Percentiles rank a stretch among this genome's conserved stretches.
phyloP scores from a whole-genome alignment of 2,888 invertebrate species.

The Agrochola macilenta region DNA sequence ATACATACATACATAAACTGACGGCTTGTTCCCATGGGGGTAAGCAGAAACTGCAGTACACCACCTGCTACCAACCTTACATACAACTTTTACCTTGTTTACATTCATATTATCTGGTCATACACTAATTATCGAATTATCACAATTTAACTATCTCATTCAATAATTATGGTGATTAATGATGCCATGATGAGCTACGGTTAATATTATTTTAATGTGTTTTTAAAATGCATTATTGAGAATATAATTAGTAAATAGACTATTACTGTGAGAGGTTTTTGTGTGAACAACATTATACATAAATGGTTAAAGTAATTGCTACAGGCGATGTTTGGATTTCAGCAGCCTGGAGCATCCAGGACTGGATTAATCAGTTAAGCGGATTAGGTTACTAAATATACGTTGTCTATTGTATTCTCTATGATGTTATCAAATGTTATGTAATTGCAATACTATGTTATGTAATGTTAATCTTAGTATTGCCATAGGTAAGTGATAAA shows the following conservation, averaged over 20 bases:
- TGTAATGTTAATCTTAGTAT: background rate
- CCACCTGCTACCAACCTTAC: background rate
- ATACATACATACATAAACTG: background rate
- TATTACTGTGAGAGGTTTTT: background rate
- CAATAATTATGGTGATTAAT: background rate
- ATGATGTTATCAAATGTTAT: background rate
- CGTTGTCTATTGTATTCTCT: too few species aligned
- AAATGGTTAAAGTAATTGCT: background rate
- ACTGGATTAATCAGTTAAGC: background rate
- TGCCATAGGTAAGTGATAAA: background rate
- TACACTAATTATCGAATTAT: background rate
- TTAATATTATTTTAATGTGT: slow-evolving; percentile 6
- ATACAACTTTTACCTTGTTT: background rate
- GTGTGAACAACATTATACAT: background rate
- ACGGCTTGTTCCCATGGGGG: background rate
- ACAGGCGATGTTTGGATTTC: background rate
- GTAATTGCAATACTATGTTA: background rate
- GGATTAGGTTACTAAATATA: too few species aligned
- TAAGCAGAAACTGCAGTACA: background rate
- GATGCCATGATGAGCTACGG: background rate
- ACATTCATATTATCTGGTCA: background rate
- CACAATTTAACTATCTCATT: background rate
- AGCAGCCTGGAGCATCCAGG: background rate
- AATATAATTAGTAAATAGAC: background rate
- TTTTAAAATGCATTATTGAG: background rate